Evolutionary conservation across 2,797 vertebrate genomes (phyloP).

Genomic region (Pelobates cultripes): DNA sequence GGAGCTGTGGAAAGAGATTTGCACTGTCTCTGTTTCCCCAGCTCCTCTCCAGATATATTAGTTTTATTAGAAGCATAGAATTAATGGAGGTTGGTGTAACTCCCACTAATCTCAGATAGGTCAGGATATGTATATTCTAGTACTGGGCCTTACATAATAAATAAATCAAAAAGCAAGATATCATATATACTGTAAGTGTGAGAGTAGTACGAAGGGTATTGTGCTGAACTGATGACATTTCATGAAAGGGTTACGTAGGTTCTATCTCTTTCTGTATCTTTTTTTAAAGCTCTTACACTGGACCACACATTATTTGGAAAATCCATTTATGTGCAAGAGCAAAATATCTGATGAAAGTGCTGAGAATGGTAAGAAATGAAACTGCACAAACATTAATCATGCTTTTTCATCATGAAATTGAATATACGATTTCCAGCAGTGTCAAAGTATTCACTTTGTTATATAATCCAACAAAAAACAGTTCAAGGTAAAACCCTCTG

Average conservation of each 20-base stretch:
- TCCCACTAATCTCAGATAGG: too few species aligned
- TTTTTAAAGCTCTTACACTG: background rate
- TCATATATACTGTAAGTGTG: too few species aligned
- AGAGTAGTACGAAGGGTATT: too few species aligned
- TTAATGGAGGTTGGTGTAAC: too few species aligned
- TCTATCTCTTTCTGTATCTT: background rate
- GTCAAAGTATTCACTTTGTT: conserved; percentile 51
- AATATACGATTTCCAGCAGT: conserved; percentile 49
- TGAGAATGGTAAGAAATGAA: conserved; percentile 52
- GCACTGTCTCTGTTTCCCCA: too few species aligned
- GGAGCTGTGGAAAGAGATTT: too few species aligned
- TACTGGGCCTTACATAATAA: too few species aligned
- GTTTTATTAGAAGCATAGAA: too few species aligned
- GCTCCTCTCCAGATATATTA: too few species aligned
- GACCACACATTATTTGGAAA: conserved; percentile 50
- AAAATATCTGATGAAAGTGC: conserved; percentile 51
- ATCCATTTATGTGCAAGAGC: conserved; percentile 41
- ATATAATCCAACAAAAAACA: conserved; percentile 52
- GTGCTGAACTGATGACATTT: background rate
- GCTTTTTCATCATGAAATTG: conserved; percentile 50
- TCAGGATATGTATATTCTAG: too few species aligned
- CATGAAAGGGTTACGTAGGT: background rate
- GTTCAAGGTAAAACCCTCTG: conserved; percentile 49
- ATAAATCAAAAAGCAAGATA: too few species aligned
- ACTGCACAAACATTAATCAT: conserved; percentile 55